A percentile compares a stretch with the other conserved stretches of the same genome.
Conservation (phyloP, 2,797 vertebrate genomes). For the Poecilia gillii region DNA sequence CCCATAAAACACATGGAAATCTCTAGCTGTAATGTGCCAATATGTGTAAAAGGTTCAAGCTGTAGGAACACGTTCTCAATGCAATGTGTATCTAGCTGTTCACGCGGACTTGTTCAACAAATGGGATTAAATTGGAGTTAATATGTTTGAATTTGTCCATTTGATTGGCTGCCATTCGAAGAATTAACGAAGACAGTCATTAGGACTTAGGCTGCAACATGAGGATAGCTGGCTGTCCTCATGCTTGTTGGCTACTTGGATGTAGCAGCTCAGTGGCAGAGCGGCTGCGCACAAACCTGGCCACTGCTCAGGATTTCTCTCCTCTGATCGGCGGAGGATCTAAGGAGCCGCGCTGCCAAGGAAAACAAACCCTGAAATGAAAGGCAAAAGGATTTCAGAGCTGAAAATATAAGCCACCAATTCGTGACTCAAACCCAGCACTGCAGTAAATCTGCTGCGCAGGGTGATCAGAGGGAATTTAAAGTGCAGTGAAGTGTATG, state of each 20-base stretch:
- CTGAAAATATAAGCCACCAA: conserved; percentile 43
- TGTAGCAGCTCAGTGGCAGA: conserved; percentile 43
- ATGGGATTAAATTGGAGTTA: neutral
- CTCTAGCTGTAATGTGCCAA: neutral
- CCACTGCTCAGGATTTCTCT: conserved; percentile 36
- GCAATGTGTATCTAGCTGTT: neutral
- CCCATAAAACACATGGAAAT: neutral
- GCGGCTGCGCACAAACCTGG: conserved; percentile 47
- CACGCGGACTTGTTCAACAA: neutral
- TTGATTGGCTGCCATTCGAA: neutral
- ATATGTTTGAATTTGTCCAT: neutral
- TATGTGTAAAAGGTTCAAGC: neutral
- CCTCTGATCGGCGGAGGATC: conserved; percentile 58
- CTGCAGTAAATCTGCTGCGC: conserved; percentile 31
- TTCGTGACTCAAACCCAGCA: conserved; percentile 34
- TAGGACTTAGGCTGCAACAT: conserved; percentile 19
- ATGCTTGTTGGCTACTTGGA: conserved; percentile 48
- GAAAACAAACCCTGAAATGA: conserved; percentile 58
- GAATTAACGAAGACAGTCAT: neutral
- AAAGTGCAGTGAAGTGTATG: conserved; percentile 12
- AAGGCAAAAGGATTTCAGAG: conserved; percentile 59
- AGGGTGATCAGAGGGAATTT: conserved; percentile 13
- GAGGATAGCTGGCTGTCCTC: conserved; percentile 4
- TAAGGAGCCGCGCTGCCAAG: conserved; percentile 51
- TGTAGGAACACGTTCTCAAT: neutral